Evolutionary conservation across 2,797 vertebrate genomes (phyloP).

Genomic region (Pelobates cultripes): DNA sequence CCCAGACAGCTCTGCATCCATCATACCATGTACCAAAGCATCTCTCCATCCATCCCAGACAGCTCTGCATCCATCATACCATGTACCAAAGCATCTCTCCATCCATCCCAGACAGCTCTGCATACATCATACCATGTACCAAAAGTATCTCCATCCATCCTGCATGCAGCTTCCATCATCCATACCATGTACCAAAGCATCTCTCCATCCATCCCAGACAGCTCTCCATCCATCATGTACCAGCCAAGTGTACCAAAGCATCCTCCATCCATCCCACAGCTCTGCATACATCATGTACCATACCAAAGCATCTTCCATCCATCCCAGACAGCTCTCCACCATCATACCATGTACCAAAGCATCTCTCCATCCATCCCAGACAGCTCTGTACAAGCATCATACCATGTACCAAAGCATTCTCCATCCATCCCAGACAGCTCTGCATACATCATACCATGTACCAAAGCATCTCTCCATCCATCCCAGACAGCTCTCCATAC

Average conservation of each 20-base stretch:
- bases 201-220: background rate
- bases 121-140: background rate
- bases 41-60: background rate
- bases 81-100: background rate
- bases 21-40: too few species aligned
- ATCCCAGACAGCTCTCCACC: too few species aligned
- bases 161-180: too few species aligned
- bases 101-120: background rate
- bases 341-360: background rate
- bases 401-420: background rate
- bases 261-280: background rate
- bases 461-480: background rate
- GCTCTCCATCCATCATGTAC: too few species aligned
- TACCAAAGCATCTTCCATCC: too few species aligned
- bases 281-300: too few species aligned
- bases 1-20: too few species aligned
- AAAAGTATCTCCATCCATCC: background rate
- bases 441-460: too few species aligned
- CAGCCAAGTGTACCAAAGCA: background rate
- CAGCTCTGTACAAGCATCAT: background rate
- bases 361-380: background rate
- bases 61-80: background rate
- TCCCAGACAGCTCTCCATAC: background rate
- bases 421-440: background rate
- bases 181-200: background rate